phyloP scores from a whole-genome alignment of 2,888 invertebrate species.

The Azorinus chamasolen region DNA sequence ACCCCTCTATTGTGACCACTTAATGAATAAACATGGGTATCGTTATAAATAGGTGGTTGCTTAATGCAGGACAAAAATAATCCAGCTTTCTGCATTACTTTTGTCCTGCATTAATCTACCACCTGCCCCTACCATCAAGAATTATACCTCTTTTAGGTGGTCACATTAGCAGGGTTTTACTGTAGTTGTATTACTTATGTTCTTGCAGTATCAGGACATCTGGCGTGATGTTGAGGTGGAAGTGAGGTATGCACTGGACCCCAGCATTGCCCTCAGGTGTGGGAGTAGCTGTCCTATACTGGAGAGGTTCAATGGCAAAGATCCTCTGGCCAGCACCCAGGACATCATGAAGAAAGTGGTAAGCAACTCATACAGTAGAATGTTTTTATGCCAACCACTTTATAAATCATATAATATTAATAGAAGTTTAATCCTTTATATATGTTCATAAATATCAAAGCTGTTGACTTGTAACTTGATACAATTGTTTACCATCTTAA shows the following conservation, averaged over 20 bases:
- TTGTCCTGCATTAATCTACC: no score
- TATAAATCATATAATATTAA: not conserved
- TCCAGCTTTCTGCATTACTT: no score
- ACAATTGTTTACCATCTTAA: no score
- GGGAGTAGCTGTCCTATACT: conserved; percentile 50
- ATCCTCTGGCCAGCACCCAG: conserved; percentile 41
- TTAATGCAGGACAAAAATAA: no score
- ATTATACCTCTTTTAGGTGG: no score
- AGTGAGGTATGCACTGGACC: conserved; percentile 47
- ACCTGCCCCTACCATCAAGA: no score
- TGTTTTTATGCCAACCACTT: not conserved
- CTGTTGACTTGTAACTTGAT: no score
- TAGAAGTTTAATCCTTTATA: not conserved
- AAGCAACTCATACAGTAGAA: not conserved
- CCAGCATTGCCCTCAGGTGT: conserved; percentile 16
- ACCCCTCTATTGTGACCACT: no score
- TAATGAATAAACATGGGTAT: no score
- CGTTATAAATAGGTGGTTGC: no score
- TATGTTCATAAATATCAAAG: not conserved
- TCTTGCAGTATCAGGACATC: conserved; percentile 58
- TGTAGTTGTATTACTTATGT: conserved; percentile 1
- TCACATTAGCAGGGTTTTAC: no score
- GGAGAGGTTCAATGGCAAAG: conserved; percentile 52
- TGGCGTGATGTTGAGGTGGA: conserved; percentile 61
- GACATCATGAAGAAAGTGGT: conserved; percentile 34